These are phyloP conservation scores for Lepidostoma basale DNA, from an alignment of 1,140 invertebrate species.

Conservation along the genomic window DNA sequence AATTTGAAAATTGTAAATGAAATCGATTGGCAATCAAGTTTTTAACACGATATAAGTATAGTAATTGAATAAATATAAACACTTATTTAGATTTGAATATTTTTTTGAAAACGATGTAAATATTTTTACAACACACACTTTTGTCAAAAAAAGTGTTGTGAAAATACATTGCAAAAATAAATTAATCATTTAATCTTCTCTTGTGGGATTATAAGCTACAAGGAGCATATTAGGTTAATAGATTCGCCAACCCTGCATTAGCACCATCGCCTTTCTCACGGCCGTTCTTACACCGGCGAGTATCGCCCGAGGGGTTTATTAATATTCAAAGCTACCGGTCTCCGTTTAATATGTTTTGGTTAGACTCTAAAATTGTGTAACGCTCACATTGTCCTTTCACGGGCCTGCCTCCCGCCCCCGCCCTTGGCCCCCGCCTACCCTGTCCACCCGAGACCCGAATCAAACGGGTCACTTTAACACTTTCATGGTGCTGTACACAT, in stretches of 20 bases:
- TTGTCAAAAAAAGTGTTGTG: no score
- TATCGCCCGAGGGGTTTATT: slow-evolving; percentile 32
- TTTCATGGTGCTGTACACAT: no score
- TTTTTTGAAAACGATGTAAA: background rate
- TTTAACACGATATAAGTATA: no score
- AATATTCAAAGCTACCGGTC: slow-evolving; percentile 42
- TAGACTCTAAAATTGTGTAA: slow-evolving; percentile 26
- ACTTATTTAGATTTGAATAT: background rate
- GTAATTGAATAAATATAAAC: background rate
- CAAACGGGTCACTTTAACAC: no score
- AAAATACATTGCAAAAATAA: no score
- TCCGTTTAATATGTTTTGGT: slow-evolving; percentile 29
- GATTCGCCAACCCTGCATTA: background rate
- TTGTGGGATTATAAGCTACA: no score
- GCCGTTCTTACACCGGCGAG: background rate
- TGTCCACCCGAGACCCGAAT: no score
- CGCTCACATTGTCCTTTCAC: slow-evolving; percentile 34
- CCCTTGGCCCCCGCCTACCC: no score
- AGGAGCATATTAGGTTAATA: background rate
- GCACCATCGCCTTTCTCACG: background rate
- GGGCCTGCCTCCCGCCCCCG: slow-evolving; percentile 4
- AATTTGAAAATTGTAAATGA: no score
- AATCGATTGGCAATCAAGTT: no score
- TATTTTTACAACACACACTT: background rate
- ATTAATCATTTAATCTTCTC: no score